Base-by-base conservation (phyloP, 1,140 invertebrate genomes). In the Nylanderia fulva region DNA sequence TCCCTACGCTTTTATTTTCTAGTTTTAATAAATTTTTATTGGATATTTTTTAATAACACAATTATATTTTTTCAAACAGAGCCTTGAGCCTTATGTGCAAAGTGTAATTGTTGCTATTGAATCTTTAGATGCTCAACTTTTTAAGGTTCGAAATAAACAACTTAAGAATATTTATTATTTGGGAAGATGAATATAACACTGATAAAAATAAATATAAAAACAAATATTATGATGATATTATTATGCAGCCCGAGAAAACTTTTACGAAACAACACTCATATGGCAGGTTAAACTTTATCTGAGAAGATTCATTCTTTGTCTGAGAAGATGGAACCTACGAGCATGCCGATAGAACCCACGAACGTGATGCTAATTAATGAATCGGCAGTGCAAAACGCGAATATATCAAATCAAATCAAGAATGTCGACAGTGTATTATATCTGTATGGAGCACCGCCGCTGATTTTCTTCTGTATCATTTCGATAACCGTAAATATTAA, bases 401-500 rank as follows among this genome's bases (percentile, higher is more conserved):
- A 33, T n/a, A 42, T 61, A 45, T 61, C 18, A n/a, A 45, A 27
- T n/a, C 56, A 61, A 29, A 75, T 45, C 24, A 5, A 15, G 11
- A 42, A 33, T 15, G 21, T 45, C 4, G 18, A 45, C 1, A 2
- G 21, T n/a, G 21, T 74, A 58, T 2, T 76, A 7, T 76, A 76
- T 29, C 29, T 76, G 2, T 76, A 76, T n/a, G 72, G 56, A 45
- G 7, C 27, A 21, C 72, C 56, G n/a, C 24, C 33, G 0, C 18
- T 76, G 1, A 76, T 76, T 2, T 18, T 76, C 18, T 76, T 76
- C 36, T 76, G 96, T 83, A 52, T 95, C 0, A 77, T 95, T 11
- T 95, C 96, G 0, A 90, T 96, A 52, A 33, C 93, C 7, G 92
- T 96, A 58, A 96, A 96, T 90, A 84, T 95, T 0, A 88, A 95